phyloP scores from a whole-genome alignment of 2,888 invertebrate species.

The Leucophora obtusa region DNA sequence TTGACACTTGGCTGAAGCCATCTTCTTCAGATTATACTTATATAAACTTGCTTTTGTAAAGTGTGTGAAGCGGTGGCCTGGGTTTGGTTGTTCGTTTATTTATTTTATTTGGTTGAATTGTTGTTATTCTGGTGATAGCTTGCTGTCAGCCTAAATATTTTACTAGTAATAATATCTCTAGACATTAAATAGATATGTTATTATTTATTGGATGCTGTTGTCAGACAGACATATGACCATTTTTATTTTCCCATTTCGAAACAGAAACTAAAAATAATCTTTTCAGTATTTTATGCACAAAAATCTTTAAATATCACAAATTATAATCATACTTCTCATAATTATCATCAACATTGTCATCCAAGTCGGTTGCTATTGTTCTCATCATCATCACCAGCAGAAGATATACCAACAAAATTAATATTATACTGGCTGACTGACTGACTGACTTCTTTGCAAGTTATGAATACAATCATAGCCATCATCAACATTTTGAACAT shows the following conservation, averaged over 20 bases:
- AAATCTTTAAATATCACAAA: slow-evolving; percentile 43
- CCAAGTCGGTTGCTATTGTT: slow-evolving; percentile 19
- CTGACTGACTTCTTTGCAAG: slow-evolving; percentile 11
- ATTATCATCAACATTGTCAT: slow-evolving; percentile 28
- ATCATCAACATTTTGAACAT: slow-evolving; percentile 34
- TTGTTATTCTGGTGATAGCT: slow-evolving; percentile 47
- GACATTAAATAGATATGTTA: slow-evolving; percentile 55
- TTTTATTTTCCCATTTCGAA: slow-evolving; percentile 33
- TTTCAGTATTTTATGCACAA: slow-evolving; percentile 32
- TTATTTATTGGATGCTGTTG: slow-evolving; percentile 59
- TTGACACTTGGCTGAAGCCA: slow-evolving; percentile 61
- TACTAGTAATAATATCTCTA: slow-evolving; percentile 41
- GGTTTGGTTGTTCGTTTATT: neutral
- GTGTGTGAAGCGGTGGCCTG: slow-evolving; percentile 14
- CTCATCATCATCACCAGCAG: slow-evolving; percentile 14
- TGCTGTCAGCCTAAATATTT: slow-evolving; percentile 61
- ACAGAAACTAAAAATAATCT: neutral
- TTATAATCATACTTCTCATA: slow-evolving; percentile 51
- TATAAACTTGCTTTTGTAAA: slow-evolving; percentile 16
- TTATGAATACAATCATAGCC: slow-evolving; percentile 35
- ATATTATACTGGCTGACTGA: slow-evolving; percentile 4
- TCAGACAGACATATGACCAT: slow-evolving; percentile 51
- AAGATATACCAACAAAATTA: slow-evolving; percentile 22
- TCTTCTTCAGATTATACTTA: slow-evolving; percentile 45
- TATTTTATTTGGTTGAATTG: slow-evolving; percentile 11